Conservation (phyloP, 2,113 vertebrate genomes). For the Kryptolebias marmoratus region DNA sequence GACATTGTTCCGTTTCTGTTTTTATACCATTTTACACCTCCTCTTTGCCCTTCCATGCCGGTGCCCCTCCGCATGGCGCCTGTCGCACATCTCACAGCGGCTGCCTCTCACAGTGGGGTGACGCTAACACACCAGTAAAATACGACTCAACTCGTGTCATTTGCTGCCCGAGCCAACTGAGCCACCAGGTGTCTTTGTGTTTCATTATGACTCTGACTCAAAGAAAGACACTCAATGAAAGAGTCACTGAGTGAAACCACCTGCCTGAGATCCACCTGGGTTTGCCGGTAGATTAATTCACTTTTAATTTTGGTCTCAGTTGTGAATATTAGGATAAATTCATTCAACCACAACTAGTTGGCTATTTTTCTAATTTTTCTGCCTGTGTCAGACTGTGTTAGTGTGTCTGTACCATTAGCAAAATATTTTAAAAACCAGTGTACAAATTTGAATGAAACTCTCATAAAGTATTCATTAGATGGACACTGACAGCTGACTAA, state of each 20-base stretch:
- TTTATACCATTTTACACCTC: constrained; percentile 16
- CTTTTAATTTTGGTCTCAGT: not conserved
- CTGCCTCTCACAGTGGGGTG: constrained; percentile 5
- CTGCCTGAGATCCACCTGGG: constrained; percentile 27
- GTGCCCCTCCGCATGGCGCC: constrained; percentile 9
- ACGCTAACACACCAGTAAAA: constrained; percentile 10
- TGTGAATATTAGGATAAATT: not conserved
- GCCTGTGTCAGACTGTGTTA: too few species aligned
- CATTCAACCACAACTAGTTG: not conserved
- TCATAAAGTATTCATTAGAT: too few species aligned
- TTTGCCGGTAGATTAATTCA: constrained; percentile 11
- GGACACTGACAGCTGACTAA: too few species aligned
- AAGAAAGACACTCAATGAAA: not conserved
- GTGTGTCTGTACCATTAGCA: too few species aligned
- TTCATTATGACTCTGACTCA: not conserved
- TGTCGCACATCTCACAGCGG: constrained; percentile 18
- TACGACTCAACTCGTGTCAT: constrained; percentile 14
- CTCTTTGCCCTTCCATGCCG: constrained; percentile 2
- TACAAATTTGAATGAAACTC: too few species aligned
- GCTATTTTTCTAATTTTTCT: too few species aligned
- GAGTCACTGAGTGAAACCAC: constrained; percentile 16
- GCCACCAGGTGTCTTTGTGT: constrained; percentile 17
- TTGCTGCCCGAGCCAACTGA: not conserved
- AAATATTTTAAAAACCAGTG: too few species aligned
- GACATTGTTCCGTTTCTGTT: constrained; percentile 32